Conservation (phyloP, 2,888 invertebrate species). For the Hecatera dysodea region DNA sequence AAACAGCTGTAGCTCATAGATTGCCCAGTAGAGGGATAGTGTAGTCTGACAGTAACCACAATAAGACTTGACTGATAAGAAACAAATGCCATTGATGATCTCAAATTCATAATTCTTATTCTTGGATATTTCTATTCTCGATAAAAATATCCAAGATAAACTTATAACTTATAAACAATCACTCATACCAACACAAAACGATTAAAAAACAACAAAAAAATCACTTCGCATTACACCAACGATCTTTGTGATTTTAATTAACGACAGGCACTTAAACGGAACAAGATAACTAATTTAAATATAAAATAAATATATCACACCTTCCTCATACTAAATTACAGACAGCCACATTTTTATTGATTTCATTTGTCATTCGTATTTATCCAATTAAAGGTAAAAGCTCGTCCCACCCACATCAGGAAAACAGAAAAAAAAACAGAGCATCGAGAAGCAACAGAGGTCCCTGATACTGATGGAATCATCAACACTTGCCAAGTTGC, state of each 20-base stretch:
- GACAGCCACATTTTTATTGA: constrained; percentile 57
- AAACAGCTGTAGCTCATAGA: not conserved
- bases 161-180: not conserved
- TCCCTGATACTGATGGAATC: not conserved
- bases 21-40: not conserved
- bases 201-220: constrained; percentile 1
- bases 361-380: constrained; percentile 65
- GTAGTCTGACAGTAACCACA: not conserved
- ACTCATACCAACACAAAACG: not conserved
- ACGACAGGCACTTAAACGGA: constrained; percentile 40
- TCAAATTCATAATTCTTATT: not conserved
- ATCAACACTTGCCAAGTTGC: not conserved
- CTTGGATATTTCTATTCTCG: no score
- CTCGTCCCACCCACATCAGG: constrained; percentile 55
- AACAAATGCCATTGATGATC: not conserved
- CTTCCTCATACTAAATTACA: constrained; percentile 45
- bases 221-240: constrained; percentile 16
- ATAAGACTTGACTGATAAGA: not conserved
- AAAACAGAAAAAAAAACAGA: constrained; percentile 24
- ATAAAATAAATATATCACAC: constrained; percentile 61
- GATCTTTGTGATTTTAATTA: constrained; percentile 40
- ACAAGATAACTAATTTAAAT: constrained; percentile 58
- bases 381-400: constrained; percentile 64
- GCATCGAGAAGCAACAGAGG: not conserved
- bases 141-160: not conserved